A percentile compares a stretch with the other conserved stretches of the same genome.
Evolutionary conservation across 2,888 invertebrate species (phyloP).

Genomic region (Troides aeacus): DNA sequence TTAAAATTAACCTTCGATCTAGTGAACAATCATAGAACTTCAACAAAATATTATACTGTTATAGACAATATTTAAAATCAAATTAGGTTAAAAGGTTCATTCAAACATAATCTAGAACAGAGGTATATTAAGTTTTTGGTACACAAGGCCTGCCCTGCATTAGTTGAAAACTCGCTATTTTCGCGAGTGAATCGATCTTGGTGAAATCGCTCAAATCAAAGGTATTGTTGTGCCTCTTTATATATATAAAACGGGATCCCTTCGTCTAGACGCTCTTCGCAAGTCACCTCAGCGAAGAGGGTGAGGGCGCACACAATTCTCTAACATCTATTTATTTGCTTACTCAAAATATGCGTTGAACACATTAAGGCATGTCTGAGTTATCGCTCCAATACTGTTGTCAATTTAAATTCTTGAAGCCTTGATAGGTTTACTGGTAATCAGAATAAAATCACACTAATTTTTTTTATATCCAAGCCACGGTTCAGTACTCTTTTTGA

Average conservation of each 20-base stretch:
- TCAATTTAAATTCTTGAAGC: constrained; percentile 5
- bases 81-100: too few relatives aligned
- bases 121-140: too few relatives aligned
- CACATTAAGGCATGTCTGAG: constrained; percentile 51
- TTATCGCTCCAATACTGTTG: constrained; percentile 35
- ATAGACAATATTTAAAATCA: too few relatives aligned
- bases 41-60: too few relatives aligned
- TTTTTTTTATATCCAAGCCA: too few relatives aligned
- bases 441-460: too few relatives aligned
- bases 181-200: constrained; percentile 16
- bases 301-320: constrained; percentile 69
- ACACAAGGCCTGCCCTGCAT: too few relatives aligned
- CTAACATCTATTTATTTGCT: constrained; percentile 75
- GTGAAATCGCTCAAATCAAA: constrained; percentile 30
- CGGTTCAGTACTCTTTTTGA: too few relatives aligned
- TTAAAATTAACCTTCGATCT: too few relatives aligned
- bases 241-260: constrained; percentile 57
- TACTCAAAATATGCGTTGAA: constrained; percentile 63
- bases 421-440: too few relatives aligned
- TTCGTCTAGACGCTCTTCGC: constrained; percentile 76
- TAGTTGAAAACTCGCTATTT: constrained; percentile 1
- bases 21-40: too few relatives aligned
- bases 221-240: constrained; percentile 34
- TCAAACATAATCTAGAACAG: too few relatives aligned
- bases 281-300: constrained; percentile 64